A percentile compares a stretch with the other conserved stretches of the same genome.
Evolutionary conservation across 2,797 vertebrate genomes (phyloP).

Genomic region (Arctocebus calabarensis): DNA sequence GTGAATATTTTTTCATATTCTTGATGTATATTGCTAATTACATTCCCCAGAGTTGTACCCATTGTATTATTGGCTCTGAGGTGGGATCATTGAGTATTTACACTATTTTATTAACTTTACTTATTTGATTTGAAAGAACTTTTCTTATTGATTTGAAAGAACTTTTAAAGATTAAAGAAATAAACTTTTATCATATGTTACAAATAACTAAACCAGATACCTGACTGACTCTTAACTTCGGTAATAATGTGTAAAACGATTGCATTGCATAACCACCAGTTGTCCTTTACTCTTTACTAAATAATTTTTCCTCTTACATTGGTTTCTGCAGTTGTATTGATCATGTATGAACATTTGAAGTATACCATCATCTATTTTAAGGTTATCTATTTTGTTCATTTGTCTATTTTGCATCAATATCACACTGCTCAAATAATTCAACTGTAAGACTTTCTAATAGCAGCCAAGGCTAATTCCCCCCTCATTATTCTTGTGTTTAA

Average conservation of each 20-base stretch:
- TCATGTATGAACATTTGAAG: conserved; percentile 14
- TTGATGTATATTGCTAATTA: neutral
- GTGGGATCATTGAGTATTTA: conserved; percentile 1
- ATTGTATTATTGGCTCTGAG: neutral
- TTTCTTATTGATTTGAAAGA: conserved; percentile 50
- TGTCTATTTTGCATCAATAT: conserved; percentile 51
- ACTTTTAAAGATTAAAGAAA: conserved; percentile 24
- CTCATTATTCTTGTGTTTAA: conserved; percentile 20
- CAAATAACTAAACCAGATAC: conserved; percentile 21
- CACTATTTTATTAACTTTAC: conserved; percentile 22
- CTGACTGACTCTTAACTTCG: neutral
- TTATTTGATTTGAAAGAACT: conserved; percentile 55
- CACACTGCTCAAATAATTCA: conserved; percentile 30
- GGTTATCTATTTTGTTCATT: conserved; percentile 48
- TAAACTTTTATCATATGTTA: conserved; percentile 15
- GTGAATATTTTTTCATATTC: conserved; percentile 36
- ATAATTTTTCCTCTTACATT: neutral
- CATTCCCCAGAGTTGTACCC: neutral
- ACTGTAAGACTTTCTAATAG: conserved; percentile 29
- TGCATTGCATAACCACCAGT: neutral
- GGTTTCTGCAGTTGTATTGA: neutral
- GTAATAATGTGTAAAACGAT: neutral
- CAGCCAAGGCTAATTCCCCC: neutral
- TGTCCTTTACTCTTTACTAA: conserved; percentile 17
- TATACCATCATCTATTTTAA: neutral